Percentiles rank a stretch among this genome's conserved stretches.
Evolutionary conservation across 2,797 vertebrate genomes (phyloP).

Genomic region (Enteromius paludinosus): DNA sequence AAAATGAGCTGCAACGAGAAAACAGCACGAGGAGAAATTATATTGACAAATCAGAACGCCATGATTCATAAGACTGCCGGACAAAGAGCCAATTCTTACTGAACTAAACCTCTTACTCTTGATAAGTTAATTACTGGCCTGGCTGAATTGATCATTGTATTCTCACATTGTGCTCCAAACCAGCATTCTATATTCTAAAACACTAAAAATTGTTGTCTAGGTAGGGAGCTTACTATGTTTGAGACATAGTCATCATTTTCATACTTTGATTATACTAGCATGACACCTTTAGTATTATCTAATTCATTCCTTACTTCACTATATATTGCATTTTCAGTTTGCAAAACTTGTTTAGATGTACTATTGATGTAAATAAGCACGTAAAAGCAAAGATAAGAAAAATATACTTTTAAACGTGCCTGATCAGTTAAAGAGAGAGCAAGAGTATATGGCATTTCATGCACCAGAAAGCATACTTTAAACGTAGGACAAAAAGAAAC

Average conservation of each 20-base stretch:
- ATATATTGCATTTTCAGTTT: not conserved
- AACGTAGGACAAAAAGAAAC: not conserved
- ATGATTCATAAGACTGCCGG: not conserved
- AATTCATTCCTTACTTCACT: not conserved
- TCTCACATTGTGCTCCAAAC: constrained; percentile 5
- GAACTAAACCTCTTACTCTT: constrained; percentile 38
- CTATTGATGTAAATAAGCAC: not conserved
- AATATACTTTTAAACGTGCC: not conserved
- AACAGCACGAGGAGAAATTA: constrained; percentile 16
- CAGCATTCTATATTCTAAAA: not conserved
- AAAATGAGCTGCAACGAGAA: constrained; percentile 29
- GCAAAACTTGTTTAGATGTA: not conserved
- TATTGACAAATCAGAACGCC: constrained; percentile 40
- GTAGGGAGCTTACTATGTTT: not conserved
- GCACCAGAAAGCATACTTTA: not conserved
- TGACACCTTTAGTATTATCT: not conserved
- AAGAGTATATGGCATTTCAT: not conserved
- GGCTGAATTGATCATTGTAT: constrained; percentile 23
- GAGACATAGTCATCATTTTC: not conserved
- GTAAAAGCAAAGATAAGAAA: not conserved
- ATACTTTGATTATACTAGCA: not conserved
- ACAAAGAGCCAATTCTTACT: constrained; percentile 37
- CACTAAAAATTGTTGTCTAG: not conserved
- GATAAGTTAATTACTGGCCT: constrained; percentile 25
- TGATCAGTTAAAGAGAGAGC: not conserved